phyloP scores from a whole-genome alignment of 2,888 invertebrate species.

The Xanthia icteritia region DNA sequence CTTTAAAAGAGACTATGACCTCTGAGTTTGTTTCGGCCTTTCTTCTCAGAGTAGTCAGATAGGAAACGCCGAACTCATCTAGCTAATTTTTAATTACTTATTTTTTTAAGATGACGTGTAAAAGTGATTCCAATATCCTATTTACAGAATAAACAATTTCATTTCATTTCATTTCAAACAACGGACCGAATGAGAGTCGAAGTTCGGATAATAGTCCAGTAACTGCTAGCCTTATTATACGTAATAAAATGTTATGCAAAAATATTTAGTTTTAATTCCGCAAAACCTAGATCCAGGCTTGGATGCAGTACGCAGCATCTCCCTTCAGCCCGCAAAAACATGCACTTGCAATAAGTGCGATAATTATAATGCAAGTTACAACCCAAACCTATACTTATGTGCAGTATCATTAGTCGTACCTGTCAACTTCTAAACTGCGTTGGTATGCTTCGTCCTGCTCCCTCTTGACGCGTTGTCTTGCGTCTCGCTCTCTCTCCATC shows the following conservation, averaged over 20 bases:
- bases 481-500: conserved; percentile 96
- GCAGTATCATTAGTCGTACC: conserved; percentile 79
- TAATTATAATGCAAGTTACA: not conserved
- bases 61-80: too few relatives aligned
- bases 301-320: too few relatives aligned
- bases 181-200: not conserved
- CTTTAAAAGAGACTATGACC: too few relatives aligned
- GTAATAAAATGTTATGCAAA: not conserved
- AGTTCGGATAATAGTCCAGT: not conserved
- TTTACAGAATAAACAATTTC: too few relatives aligned
- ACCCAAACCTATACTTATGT: not conserved
- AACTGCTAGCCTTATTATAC: not conserved
- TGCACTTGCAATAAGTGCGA: not conserved
- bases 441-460: conserved; percentile 99
- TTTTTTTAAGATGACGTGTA: too few relatives aligned
- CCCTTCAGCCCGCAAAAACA: not conserved
- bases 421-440: conserved; percentile 96
- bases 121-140: too few relatives aligned
- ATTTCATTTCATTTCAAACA: too few relatives aligned
- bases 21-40: too few relatives aligned
- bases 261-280: not conserved
- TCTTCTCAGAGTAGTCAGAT: too few relatives aligned
- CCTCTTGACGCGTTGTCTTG: conserved; percentile 96
- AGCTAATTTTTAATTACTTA: too few relatives aligned
- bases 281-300: too few relatives aligned